Conservation (phyloP, 1,140 invertebrate species). For the Drosophila seguyi region DNA sequence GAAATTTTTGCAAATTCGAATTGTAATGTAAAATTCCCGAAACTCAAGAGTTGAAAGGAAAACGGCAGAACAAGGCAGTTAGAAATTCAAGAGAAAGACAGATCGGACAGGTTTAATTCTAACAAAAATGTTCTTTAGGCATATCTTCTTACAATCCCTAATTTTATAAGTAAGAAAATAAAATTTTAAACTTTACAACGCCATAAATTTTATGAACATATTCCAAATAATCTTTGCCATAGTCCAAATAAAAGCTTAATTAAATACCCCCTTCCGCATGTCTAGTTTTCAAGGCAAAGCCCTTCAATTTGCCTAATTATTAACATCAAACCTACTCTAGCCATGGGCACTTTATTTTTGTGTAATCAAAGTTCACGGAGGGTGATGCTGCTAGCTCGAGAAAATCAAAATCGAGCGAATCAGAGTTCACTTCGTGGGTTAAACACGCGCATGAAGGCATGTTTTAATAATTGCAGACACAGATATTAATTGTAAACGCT, state of each 20-base stretch:
- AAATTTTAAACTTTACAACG: too few relatives aligned
- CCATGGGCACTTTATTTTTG: slow-evolving; percentile 41
- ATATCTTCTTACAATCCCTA: too few relatives aligned
- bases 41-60: too few relatives aligned
- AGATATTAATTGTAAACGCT: slow-evolving; percentile 59
- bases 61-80: too few relatives aligned
- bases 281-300: slow-evolving; percentile 3
- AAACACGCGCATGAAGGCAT: slow-evolving; percentile 23
- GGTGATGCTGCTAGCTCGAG: slow-evolving; percentile 23
- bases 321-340: slow-evolving; percentile 24
- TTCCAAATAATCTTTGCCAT: neutral
- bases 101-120: neutral
- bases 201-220: neutral
- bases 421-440: slow-evolving; percentile 43
- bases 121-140: too few relatives aligned
- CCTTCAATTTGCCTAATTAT: slow-evolving; percentile 37
- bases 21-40: neutral
- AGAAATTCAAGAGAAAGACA: too few relatives aligned
- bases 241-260: slow-evolving; percentile 23
- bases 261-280: neutral
- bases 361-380: slow-evolving; percentile 49
- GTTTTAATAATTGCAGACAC: slow-evolving; percentile 57
- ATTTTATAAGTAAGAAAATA: too few relatives aligned
- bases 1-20: neutral
- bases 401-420: slow-evolving; percentile 35